Evolutionary conservation across 2,888 invertebrate species (phyloP), one percentile per base, ranked within the genome.

Genomic region (Agrochola macilenta): DNA sequence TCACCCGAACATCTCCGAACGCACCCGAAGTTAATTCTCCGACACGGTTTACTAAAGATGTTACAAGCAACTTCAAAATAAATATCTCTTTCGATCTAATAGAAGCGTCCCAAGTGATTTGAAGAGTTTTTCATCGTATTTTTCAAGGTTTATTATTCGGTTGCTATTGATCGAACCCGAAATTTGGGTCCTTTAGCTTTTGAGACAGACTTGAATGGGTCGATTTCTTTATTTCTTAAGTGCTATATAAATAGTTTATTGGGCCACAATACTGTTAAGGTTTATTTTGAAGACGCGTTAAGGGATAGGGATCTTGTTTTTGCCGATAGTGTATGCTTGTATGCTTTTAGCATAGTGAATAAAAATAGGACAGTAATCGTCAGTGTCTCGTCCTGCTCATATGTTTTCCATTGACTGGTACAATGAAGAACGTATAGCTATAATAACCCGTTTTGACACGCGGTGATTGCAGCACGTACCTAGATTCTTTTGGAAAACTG

Each of bases 161-260:
- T 79, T 61, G 83, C 89, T 71, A 88, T 92, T 90, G 88, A 88
- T 83, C 75, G 84, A 80, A 78, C 78, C 85, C 84, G 72, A 87
- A 90, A 86, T 88, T 82, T 80, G 81, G 88, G 71, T 84, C 88
- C 85, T 87, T 86, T 84, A 82, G 87, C 89, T 86, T 84, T 90
- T 86, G 74, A 86, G 84, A 88, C 81, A 84, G 84, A 83, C 86
- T 83, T 89, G 90, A 92, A 90, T 90, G 87, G 83, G 87, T 86
- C 89, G 88, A 88, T 82, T 86, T 76, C 75, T 91, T 90, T 92
- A 91, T 90, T 89, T 89, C 90, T 82, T 88, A 89, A 90, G 88
- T 90, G 91, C 90, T 86, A 83, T 88, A 88, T 84, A 87, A 85
- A 87, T 88, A 85, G 87, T 89, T 87, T 88, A 88, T 89, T 76